phyloP scores from a whole-genome alignment of 92 coral and sea anemone genomes.

The Epizoanthus scotinus region DNA sequence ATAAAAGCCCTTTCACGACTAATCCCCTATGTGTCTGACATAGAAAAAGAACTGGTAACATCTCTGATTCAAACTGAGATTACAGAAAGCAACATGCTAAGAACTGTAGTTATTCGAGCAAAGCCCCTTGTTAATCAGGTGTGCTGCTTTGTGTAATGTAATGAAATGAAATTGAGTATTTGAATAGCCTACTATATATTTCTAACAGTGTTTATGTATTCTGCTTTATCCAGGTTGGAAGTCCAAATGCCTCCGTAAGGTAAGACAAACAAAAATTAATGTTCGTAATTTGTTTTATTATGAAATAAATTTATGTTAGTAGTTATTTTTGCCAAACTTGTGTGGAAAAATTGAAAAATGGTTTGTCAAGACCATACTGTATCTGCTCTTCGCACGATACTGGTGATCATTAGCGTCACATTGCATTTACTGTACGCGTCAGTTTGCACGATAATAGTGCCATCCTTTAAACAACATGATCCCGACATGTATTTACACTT shows the following conservation, averaged over 20 bases:
- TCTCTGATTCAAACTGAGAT: not conserved
- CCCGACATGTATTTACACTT: no score
- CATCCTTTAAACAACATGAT: no score
- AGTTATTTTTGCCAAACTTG: no score
- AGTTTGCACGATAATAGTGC: no score
- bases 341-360: no score
- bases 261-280: not conserved
- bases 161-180: not conserved
- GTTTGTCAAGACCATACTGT: no score
- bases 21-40: not conserved
- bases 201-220: not conserved
- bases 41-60: not conserved
- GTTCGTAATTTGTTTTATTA: no score
- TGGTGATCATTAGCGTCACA: no score
- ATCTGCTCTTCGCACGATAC: no score
- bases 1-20: not conserved
- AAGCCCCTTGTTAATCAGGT: slow-evolving; percentile 1
- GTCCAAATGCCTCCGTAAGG: slow-evolving; percentile 29
- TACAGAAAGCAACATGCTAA: not conserved
- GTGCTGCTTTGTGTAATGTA: not conserved
- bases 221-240: slow-evolving; percentile 4
- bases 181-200: not conserved
- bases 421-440: no score
- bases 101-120: slow-evolving; percentile 4
- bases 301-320: no score